phyloP scores from a whole-genome alignment of 1,140 invertebrate genomes.

The Hylyphantes graminicola region DNA sequence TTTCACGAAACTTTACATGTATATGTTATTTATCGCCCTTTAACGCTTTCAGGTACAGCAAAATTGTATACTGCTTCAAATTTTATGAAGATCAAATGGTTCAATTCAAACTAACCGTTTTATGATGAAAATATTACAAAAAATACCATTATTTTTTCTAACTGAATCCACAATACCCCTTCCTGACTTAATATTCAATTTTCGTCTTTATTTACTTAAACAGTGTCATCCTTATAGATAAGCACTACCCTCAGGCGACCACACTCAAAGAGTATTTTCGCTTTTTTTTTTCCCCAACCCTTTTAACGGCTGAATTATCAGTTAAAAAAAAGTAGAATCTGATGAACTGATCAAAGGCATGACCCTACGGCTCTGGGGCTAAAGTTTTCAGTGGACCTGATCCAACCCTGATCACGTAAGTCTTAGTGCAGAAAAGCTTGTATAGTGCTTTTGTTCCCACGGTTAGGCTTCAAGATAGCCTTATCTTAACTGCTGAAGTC shows the following conservation, averaged over 20 bases:
- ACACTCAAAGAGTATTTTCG: conserved; percentile 21
- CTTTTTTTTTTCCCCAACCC: neutral
- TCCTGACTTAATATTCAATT: too few species aligned
- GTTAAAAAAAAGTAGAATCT: conserved; percentile 21
- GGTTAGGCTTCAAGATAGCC: conserved; percentile 35
- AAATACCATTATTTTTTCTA: too few species aligned
- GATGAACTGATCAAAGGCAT: conserved; percentile 47
- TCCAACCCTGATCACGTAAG: conserved; percentile 47
- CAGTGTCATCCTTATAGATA: too few species aligned
- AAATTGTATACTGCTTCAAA: too few species aligned
- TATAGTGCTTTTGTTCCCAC: conserved; percentile 46
- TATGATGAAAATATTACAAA: too few species aligned
- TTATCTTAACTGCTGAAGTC: conserved; percentile 26
- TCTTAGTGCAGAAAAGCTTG: conserved; percentile 33
- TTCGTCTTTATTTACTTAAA: too few species aligned
- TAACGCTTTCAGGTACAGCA: too few species aligned
- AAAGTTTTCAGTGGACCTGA: conserved; percentile 16
- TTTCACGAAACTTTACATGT: too few species aligned
- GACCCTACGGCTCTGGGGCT: neutral
- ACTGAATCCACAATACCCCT: too few species aligned
- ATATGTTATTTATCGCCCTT: too few species aligned
- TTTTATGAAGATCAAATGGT: too few species aligned
- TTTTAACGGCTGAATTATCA: neutral
- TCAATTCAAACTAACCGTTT: too few species aligned
- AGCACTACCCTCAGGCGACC: neutral